These are phyloP conservation scores for Daktulosphaira vitifoliae DNA, from an alignment of 1,140 invertebrate genomes.

Conservation along the genomic window DNA sequence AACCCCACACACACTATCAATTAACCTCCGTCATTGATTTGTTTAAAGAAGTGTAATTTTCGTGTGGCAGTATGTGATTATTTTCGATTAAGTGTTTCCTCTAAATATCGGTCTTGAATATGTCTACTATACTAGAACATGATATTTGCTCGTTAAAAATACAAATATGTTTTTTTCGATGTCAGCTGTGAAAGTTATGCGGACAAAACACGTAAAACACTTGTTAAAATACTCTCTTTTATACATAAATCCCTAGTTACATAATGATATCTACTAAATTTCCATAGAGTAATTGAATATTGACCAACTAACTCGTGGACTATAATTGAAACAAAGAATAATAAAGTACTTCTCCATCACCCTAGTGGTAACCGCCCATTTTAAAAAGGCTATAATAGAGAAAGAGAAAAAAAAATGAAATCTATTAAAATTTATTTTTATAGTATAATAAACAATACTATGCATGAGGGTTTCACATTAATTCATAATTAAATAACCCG, in stretches of 20 bases:
- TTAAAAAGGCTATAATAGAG: neutral
- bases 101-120: neutral
- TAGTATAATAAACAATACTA: slow-evolving; percentile 6
- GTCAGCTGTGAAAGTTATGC: slow-evolving; percentile 22
- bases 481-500: too few species aligned
- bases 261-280: slow-evolving; percentile 12
- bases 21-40: too few species aligned
- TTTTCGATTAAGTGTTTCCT: neutral
- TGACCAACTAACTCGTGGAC: neutral
- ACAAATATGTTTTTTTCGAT: slow-evolving; percentile 25
- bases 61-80: too few species aligned
- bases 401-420: slow-evolving; percentile 2
- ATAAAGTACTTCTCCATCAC: slow-evolving; percentile 5
- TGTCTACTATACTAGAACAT: slow-evolving; percentile 25
- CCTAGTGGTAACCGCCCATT: neutral
- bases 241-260: neutral
- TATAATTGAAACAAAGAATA: slow-evolving; percentile 31
- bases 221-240: slow-evolving; percentile 23
- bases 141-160: slow-evolving; percentile 33
- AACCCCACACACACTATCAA: too few species aligned
- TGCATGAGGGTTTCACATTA: too few species aligned
- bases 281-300: slow-evolving; percentile 31
- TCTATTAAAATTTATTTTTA: slow-evolving; percentile 16
- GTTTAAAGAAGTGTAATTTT: too few species aligned
- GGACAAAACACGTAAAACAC: slow-evolving; percentile 28